These are phyloP conservation scores for Apaloderma vittatum DNA, from an alignment of 2,113 vertebrate genomes.

Conservation along the genomic window DNA sequence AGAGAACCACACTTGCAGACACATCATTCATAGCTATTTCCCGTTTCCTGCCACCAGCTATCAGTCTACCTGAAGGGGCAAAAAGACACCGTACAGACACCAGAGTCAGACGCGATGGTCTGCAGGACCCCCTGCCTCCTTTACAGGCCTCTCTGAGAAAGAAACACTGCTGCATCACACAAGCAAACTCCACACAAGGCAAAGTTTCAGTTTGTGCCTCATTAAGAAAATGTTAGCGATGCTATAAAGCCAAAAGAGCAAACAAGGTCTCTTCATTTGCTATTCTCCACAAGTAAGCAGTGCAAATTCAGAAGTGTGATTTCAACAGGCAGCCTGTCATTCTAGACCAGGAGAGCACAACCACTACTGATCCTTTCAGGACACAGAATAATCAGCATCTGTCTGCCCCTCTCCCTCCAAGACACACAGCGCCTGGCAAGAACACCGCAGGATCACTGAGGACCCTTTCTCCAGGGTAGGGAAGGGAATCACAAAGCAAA, in stretches of 20 bases:
- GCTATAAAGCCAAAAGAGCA: neutral
- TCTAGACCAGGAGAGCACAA: neutral
- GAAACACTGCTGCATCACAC: neutral
- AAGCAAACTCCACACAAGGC: no score
- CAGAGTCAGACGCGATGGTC: neutral
- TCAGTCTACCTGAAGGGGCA: neutral
- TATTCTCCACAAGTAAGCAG: neutral
- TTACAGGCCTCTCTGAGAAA: neutral
- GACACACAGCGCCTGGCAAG: fast-evolving
- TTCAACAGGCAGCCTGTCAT: neutral
- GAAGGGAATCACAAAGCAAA: neutral
- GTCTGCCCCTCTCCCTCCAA: fast-evolving
- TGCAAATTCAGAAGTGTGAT: neutral
- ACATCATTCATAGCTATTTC: neutral
- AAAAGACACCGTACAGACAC: neutral
- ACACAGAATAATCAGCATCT: neutral
- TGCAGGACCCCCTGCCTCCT: neutral
- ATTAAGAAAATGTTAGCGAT: neutral
- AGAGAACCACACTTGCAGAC: neutral
- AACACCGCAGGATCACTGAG: fast-evolving
- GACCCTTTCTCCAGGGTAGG: neutral
- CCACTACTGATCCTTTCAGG: neutral
- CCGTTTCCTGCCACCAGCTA: neutral
- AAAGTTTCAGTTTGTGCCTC: neutral
- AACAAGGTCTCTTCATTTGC: neutral